These are phyloP conservation scores for Papilio gigon DNA, from an alignment of 2,888 invertebrate species.

Conservation along the genomic window DNA sequence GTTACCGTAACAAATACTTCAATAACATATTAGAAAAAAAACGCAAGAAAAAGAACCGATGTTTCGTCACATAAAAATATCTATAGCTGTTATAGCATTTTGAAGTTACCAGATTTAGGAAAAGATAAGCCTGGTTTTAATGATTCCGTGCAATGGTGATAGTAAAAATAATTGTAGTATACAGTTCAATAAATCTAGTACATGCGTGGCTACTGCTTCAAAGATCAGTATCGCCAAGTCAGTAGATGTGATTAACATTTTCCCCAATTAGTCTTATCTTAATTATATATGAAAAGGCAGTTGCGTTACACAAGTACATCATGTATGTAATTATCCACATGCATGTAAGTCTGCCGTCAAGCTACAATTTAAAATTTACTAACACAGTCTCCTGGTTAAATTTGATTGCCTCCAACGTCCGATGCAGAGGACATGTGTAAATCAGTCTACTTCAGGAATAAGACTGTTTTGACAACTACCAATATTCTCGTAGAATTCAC, in stretches of 20 bases:
- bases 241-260: background rate
- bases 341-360: conserved; percentile 3
- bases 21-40: too few relatives aligned
- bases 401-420: background rate
- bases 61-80: background rate
- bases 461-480: background rate
- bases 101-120: background rate
- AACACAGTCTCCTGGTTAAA: background rate
- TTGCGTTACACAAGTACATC: background rate
- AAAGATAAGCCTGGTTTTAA: background rate
- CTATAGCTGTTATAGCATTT: background rate
- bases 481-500: too few relatives aligned
- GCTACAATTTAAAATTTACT: conserved; percentile 6
- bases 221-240: background rate
- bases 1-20: background rate
- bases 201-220: background rate
- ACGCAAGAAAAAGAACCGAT: background rate
- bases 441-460: background rate
- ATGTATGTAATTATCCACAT: conserved; percentile 11
- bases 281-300: background rate
- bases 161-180: background rate
- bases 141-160: too few relatives aligned
- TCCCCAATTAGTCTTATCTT: background rate
- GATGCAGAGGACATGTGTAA: background rate
- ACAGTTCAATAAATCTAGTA: background rate